Conservation (phyloP, 2,113 vertebrate species). For the Barnardius zonarius region DNA sequence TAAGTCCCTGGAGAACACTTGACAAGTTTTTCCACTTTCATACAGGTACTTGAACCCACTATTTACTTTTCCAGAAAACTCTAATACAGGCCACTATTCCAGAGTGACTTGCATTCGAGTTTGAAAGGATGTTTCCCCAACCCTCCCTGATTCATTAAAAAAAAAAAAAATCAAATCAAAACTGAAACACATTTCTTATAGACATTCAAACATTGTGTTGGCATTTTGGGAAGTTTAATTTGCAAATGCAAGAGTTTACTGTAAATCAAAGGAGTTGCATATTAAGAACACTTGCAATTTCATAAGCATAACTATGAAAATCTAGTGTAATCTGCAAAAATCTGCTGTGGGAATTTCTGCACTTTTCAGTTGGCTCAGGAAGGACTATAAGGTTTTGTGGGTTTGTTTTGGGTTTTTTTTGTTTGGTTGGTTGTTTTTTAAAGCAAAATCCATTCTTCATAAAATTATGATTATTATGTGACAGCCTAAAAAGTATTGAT, state of each 20-base stretch:
- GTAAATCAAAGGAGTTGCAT: background rate
- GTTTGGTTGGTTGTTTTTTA: background rate
- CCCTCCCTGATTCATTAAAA: background rate
- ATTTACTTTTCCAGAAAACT: background rate
- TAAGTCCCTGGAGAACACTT: background rate
- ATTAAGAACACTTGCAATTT: background rate
- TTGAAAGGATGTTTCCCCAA: background rate
- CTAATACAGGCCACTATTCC: background rate
- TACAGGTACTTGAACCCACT: background rate
- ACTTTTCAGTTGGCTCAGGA: background rate
- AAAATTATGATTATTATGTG: background rate
- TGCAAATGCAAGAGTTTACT: background rate
- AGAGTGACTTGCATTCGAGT: background rate
- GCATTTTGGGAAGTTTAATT: background rate
- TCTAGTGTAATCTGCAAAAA: background rate
- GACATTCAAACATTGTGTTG: background rate
- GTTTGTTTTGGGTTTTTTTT: background rate
- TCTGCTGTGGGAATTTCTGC: background rate
- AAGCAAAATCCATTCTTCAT: background rate
- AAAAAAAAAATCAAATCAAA: background rate
- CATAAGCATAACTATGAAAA: background rate
- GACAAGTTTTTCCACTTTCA: background rate
- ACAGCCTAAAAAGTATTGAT: background rate
- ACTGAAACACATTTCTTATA: background rate
- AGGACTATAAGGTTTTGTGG: background rate